Conservation (phyloP, 1,140 invertebrate genomes). For the Tribolium castaneum region DNA sequence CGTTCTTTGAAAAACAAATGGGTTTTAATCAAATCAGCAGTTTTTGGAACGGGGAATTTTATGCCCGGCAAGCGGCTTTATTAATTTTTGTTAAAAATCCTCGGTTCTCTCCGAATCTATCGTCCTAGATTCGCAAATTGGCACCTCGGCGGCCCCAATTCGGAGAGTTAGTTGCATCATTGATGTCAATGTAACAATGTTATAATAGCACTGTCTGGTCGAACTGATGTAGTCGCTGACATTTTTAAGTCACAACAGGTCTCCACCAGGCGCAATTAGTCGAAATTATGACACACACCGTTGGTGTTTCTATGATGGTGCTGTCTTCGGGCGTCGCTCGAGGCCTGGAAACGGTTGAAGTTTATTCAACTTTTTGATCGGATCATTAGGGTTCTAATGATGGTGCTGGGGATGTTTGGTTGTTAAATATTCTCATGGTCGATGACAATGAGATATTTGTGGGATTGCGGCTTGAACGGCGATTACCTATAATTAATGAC, state of each 20-base stretch:
- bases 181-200: constrained; percentile 25
- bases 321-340: neutral
- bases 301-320: neutral
- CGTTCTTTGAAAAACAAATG: neutral
- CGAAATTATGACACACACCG: constrained; percentile 8
- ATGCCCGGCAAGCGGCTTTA: neutral
- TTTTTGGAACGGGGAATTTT: neutral
- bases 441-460: constrained; percentile 38
- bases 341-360: neutral
- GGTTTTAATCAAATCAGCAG: neutral
- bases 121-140: constrained; percentile 14
- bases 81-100: neutral
- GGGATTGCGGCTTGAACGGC: constrained; percentile 43
- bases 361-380: constrained; percentile 6
- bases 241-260: constrained; percentile 21
- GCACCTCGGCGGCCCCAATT: neutral
- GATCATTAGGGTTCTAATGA: constrained; percentile 27
- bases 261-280: neutral
- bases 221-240: constrained; percentile 26
- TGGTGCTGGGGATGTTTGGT: constrained; percentile 1
- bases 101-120: neutral
- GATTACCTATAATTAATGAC: constrained; percentile 58
- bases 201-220: constrained; percentile 3
- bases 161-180: constrained; percentile 8
- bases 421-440: constrained; percentile 33